phyloP scores from a whole-genome alignment of 2,888 invertebrate genomes.

The Mimas tiliae region DNA sequence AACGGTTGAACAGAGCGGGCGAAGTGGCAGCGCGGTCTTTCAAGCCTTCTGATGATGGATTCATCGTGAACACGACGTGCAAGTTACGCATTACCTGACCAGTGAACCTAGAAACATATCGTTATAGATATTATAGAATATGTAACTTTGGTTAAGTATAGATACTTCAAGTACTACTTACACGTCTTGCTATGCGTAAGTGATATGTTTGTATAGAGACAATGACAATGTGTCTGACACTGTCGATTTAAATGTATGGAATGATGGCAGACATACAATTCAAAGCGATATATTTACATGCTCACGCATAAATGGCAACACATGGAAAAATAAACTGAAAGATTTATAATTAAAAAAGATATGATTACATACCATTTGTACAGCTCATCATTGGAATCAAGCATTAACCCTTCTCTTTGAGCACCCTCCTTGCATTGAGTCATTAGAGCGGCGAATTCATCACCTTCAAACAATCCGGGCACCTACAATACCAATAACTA shows the following conservation, averaged over 20 bases:
- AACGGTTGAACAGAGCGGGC: slow-evolving; percentile 99
- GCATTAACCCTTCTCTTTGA: slow-evolving; percentile 98
- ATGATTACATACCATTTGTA: slow-evolving; percentile 93
- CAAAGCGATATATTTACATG: no score
- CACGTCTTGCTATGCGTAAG: no score
- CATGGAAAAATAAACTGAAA: no score
- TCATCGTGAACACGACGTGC: slow-evolving; percentile 99
- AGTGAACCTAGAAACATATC: slow-evolving; percentile 88
- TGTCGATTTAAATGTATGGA: no score
- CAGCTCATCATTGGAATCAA: slow-evolving; percentile 98
- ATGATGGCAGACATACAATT: no score
- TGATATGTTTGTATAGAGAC: no score
- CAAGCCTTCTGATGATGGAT: slow-evolving; percentile 98
- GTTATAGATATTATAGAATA: no score
- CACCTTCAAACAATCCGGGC: slow-evolving; percentile 96
- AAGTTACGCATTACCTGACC: slow-evolving; percentile 99
- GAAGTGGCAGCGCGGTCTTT: slow-evolving; percentile 99
- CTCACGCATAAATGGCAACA: no score
- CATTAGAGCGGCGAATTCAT: slow-evolving; percentile 99
- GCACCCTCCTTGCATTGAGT: slow-evolving; percentile 99
- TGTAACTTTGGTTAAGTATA: no score
- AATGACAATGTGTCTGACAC: no score
- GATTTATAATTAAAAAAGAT: background rate
- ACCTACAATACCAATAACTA: slow-evolving; percentile 76
- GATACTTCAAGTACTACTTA: no score